Percentiles rank a stretch among this genome's conserved stretches.
Conservation (phyloP, 1,140 invertebrate species). For the Meloidogyne chitwoodi region DNA sequence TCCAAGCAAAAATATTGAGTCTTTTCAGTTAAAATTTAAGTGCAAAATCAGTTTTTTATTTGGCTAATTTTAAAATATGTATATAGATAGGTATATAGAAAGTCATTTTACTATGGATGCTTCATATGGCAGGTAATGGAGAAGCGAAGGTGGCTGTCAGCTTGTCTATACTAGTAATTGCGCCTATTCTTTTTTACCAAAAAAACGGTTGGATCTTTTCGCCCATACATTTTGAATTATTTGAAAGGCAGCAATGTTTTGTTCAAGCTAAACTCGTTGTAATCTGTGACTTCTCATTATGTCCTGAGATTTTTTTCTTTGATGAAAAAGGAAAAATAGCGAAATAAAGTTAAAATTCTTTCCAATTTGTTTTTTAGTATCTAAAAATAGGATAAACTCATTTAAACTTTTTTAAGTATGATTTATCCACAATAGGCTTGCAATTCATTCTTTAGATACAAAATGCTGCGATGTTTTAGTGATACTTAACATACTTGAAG, state of each 20-base stretch:
- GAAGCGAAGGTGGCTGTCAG: background rate
- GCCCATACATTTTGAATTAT: background rate
- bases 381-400: too few species aligned
- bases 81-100: too few species aligned
- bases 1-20: too few species aligned
- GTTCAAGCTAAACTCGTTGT: background rate
- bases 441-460: background rate
- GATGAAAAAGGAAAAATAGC: background rate
- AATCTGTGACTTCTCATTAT: background rate
- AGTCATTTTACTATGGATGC: background rate
- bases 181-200: background rate
- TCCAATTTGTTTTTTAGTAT: too few species aligned
- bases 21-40: too few species aligned
- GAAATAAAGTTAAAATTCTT: too few species aligned
- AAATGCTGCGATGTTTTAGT: background rate
- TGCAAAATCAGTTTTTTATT: too few species aligned
- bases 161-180: too few species aligned
- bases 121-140: background rate
- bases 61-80: too few species aligned
- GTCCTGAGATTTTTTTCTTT: background rate
- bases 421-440: too few species aligned
- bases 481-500: background rate
- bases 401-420: too few species aligned
- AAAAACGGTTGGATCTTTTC: too few species aligned
- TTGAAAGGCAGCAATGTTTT: background rate